phyloP scores from a whole-genome alignment of 2,888 invertebrate genomes.

The Platycnemis pennipes region DNA sequence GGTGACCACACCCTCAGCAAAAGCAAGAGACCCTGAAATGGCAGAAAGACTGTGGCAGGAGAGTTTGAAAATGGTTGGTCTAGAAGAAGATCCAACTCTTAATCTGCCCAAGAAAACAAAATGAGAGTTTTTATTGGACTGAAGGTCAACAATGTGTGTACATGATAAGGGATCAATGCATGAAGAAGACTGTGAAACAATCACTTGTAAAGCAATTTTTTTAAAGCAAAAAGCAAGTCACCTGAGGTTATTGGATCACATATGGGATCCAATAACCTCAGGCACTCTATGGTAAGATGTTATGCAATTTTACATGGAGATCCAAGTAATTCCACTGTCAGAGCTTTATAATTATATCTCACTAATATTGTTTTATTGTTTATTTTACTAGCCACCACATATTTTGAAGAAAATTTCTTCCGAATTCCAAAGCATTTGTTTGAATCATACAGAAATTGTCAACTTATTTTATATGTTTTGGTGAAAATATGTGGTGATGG shows the following conservation, averaged over 20 bases:
- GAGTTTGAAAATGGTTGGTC: slow-evolving; percentile 87
- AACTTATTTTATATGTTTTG: no score
- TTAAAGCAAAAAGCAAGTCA: background rate
- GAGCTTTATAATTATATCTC: no score
- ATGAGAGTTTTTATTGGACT: background rate
- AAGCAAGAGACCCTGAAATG: slow-evolving; percentile 85
- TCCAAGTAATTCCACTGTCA: no score
- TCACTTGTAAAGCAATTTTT: background rate
- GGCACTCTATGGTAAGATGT: background rate
- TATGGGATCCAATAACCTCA: background rate
- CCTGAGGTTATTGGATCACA: no score
- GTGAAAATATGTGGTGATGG: no score
- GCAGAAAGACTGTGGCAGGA: slow-evolving; percentile 93
- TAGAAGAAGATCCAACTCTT: slow-evolving; percentile 78
- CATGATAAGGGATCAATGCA: background rate
- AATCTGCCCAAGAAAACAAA: background rate
- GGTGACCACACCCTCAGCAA: slow-evolving; percentile 77
- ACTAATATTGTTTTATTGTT: no score
- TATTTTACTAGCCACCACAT: no score
- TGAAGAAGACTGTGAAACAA: background rate
- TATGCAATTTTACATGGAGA: background rate
- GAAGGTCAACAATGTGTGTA: no score
- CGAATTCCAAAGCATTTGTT: no score
- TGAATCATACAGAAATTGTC: no score
- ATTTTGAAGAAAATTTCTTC: no score